Base-by-base conservation (phyloP, 1,140 invertebrate species). In the Anastrepha ludens region DNA sequence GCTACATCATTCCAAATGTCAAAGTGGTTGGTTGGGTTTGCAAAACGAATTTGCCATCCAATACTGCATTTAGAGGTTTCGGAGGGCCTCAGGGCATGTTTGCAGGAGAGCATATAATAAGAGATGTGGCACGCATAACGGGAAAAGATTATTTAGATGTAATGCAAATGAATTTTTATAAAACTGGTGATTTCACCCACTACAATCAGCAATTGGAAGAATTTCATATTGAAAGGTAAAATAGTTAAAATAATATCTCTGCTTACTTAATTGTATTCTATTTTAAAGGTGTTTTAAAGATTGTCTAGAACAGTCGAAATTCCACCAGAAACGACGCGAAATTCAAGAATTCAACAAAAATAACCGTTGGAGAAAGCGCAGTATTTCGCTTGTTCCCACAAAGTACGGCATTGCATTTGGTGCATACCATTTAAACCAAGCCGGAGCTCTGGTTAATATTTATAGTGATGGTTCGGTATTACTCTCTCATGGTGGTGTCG, bases 391-490 rank as follows among this genome's bases (percentile, higher is more conserved):
- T 6, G 95, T 98, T n/a, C 98, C 98, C 44, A 97, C 97, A 0
- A 98, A 97, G 93, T 99, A 97, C 93, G 98, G 98, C 1, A 97
- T 99, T 87, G 96, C 97, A 0, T 99, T 98, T 91, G 96, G 96
- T 0, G 94, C 96, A 8, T 93, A 95, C 86, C 96, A 97, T 89
- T 92, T 99, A 65, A 99, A 99, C 93, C 98, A 99, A 94, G 96
- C 95, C 29, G 98, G 97, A 58, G 97, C 98, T 5, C 94, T 99
- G 29, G 94, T 99, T n/a, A 95, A 98, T 39, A 95, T 99, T 39
- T 99, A 99, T 91, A 94, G 93, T 0, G 98, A 99, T 94, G 98
- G 98, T 1, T 98, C 98, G 0, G 97, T 99, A 6, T 94, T 99
- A 3, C 90, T 99, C n/a, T 96, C 96, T 47, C 98, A 99, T 92